These are phyloP conservation scores for Cuniculus paca DNA, from an alignment of 2,797 vertebrate genomes.

Conservation along the genomic window DNA sequence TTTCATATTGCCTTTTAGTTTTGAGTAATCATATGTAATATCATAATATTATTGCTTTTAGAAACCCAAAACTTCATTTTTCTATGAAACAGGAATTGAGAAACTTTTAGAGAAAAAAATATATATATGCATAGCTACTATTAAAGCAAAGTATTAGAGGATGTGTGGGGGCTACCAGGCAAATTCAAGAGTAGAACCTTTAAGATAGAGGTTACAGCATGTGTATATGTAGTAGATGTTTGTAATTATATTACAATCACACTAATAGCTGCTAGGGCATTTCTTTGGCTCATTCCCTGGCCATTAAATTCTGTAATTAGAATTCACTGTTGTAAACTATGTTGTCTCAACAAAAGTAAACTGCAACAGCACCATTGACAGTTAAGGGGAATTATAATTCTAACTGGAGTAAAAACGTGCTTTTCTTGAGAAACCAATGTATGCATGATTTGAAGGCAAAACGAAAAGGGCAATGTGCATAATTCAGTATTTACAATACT, in stretches of 20 bases:
- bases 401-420: background rate
- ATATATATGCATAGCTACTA: background rate
- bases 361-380: background rate
- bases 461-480: background rate
- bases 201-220: background rate
- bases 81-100: background rate
- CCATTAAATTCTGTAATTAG: constrained; percentile 66
- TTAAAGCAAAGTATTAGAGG: background rate
- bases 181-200: background rate
- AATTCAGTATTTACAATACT: constrained; percentile 49
- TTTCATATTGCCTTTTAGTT: background rate
- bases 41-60: background rate
- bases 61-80: constrained; percentile 4
- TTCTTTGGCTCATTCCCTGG: background rate
- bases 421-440: constrained; percentile 29
- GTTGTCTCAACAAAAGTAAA: constrained; percentile 16
- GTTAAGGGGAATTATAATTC: background rate
- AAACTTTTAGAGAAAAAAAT: constrained; percentile 13
- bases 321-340: constrained; percentile 36
- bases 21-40: constrained; percentile 25
- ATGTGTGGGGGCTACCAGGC: background rate
- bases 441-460: constrained; percentile 16
- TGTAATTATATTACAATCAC: constrained; percentile 1
- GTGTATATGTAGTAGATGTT: background rate
- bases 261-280: constrained; percentile 2